Evolutionary conservation across 2,888 invertebrate species (phyloP), one percentile per base, ranked within the genome.

Genomic region (Brenthis daphne): DNA sequence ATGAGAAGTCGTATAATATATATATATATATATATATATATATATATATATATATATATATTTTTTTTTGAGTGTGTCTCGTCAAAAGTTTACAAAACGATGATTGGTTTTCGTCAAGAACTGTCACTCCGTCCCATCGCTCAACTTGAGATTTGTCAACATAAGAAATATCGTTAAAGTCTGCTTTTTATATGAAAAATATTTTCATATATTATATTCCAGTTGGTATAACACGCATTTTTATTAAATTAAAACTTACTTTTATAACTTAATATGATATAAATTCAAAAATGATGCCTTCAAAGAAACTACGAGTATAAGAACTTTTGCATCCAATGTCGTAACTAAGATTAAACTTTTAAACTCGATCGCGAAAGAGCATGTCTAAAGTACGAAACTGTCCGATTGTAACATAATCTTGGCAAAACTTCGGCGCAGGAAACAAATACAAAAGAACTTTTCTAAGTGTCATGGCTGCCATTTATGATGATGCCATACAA

Each of bases 51-150:
- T n/a, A n/a, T n/a, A n/a, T n/a, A n/a, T n/a, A n/a, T n/a, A n/a
- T n/a, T n/a, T 16, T 75, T 65, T 57, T 67, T 68, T 60, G 67
- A 67, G 73, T 71, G 65, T 64, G 66, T 64, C 47, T 57, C 69
- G 74, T 75, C 78, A 75, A 79, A 83, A 82, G 75, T 82, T 82
- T 74, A 57, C 72, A 76, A 82, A 81, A 80, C 78, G 82, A 83
- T 88, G 87, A 89, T 89, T 88, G 77, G 76, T 75, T 75, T 84
- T 86, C 82, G 83, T 85, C 82, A 82, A 78, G 78, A 80, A 78
- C 79, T 80, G 83, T 83, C 82, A 77, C 78, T 54, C 63, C 53
- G 53, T 65, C 66, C 48, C 20, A 47, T 54, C 48, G 14, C 54
- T 60, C 24, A 66, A 57, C 20, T 66, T 16, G 8, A 16, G 20